Conservation (phyloP, 2,113 vertebrate genomes). For the Notarius quadriscutis region DNA sequence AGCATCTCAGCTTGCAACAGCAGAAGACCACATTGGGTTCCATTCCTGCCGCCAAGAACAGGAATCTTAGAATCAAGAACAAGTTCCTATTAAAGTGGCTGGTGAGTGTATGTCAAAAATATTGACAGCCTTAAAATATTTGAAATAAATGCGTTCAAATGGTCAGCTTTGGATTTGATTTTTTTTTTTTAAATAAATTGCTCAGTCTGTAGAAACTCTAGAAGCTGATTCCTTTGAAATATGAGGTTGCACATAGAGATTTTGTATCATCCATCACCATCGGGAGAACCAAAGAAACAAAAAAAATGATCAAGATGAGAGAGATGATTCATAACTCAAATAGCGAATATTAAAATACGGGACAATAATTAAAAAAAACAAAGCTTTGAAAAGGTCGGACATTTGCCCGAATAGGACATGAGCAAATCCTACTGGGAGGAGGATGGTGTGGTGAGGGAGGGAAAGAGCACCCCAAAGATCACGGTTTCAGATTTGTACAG, state of each 20-base stretch:
- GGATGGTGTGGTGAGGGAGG: background rate
- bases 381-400: background rate
- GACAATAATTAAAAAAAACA: background rate
- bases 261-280: background rate
- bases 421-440: background rate
- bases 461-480: background rate
- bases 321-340: background rate
- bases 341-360: background rate
- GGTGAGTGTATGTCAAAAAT: background rate
- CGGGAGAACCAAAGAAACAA: background rate
- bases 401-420: background rate
- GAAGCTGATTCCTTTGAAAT: background rate
- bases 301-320: background rate
- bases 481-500: slow-evolving; percentile 4
- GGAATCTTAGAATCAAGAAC: no score
- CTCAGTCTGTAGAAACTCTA: background rate
- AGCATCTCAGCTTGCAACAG: no score
- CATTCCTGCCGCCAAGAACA: no score
- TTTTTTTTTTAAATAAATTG: background rate
- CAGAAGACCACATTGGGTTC: no score
- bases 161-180: background rate
- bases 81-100: no score
- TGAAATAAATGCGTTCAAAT: background rate
- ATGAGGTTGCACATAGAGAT: background rate
- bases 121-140: background rate